Evolutionary conservation across 2,797 vertebrate species (phyloP).

Genomic region (Characodon lateralis): DNA sequence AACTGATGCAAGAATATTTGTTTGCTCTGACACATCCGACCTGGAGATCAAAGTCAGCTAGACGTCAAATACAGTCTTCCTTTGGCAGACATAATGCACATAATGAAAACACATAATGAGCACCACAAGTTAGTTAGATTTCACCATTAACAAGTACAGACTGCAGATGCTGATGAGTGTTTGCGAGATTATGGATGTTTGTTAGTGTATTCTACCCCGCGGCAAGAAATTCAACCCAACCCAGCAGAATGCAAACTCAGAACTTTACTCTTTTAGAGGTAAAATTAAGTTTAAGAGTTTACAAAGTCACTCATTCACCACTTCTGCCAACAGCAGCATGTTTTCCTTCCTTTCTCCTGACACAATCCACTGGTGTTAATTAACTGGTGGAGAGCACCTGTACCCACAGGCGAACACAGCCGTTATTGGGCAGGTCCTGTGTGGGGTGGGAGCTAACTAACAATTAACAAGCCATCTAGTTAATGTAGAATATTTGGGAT

Average conservation of each 20-base stretch:
- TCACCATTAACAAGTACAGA: not conserved
- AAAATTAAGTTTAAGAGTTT: conserved; percentile 54
- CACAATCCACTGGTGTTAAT: conserved; percentile 67
- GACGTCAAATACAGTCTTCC: not conserved
- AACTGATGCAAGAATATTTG: not conserved
- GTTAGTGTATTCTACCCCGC: conserved; percentile 22
- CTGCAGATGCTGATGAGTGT: not conserved
- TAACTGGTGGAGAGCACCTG: conserved; percentile 55
- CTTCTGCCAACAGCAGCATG: conserved; percentile 58
- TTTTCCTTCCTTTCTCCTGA: conserved; percentile 51
- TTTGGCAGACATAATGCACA: not conserved
- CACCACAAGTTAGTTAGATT: not conserved
- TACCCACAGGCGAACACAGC: conserved; percentile 36
- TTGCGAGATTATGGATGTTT: conserved; percentile 9
- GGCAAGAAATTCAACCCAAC: conserved; percentile 25
- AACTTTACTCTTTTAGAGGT: conserved; percentile 37
- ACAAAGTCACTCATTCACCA: conserved; percentile 46
- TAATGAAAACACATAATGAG: not conserved
- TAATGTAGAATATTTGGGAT: not conserved
- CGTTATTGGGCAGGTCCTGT: conserved; percentile 29
- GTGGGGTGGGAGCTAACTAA: not conserved
- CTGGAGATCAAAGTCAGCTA: not conserved
- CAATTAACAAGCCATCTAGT: conserved; percentile 10
- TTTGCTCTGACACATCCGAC: not conserved
- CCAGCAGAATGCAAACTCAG: conserved; percentile 28